Evolutionary conservation across 1,140 invertebrate species (phyloP).

Genomic region (Cardiocondyla obscurior): DNA sequence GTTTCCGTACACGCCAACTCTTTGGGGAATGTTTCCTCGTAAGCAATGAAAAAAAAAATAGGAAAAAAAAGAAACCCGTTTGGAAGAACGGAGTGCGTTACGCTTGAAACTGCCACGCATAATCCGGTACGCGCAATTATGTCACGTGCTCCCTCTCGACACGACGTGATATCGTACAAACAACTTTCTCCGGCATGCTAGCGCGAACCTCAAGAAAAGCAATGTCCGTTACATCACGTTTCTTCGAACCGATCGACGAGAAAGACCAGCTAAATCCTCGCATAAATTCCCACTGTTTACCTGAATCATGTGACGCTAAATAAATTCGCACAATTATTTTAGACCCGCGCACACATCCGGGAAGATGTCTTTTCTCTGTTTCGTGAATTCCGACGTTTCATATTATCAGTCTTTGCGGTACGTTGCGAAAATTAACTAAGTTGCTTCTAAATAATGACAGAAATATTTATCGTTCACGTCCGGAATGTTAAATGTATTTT

Average conservation of each 20-base stretch:
- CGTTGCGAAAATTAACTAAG: no score
- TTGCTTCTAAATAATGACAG: neutral
- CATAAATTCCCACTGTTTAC: neutral
- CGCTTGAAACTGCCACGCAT: constrained; percentile 55
- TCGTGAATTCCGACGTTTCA: neutral
- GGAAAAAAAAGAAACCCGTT: constrained; percentile 28
- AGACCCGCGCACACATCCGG: neutral
- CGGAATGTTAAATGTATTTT: neutral
- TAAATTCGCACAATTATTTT: constrained; percentile 11
- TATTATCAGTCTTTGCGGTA: no score
- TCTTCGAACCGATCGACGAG: constrained; percentile 16
- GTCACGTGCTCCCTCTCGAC: constrained; percentile 75
- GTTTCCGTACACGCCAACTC: constrained; percentile 2
- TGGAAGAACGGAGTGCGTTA: constrained; percentile 27
- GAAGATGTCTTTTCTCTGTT: neutral
- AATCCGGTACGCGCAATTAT: constrained; percentile 76
- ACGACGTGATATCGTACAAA: constrained; percentile 47
- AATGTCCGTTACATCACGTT: constrained; percentile 66
- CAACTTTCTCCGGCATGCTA: constrained; percentile 72
- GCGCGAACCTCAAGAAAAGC: constrained; percentile 63
- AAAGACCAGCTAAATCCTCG: constrained; percentile 23
- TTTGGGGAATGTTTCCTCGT: constrained; percentile 5
- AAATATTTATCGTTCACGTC: neutral
- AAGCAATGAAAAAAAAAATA: constrained; percentile 24
- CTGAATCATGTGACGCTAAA: neutral